Evolutionary conservation across 30 jellyfish, hydroid and myxozoan genomes (phyloP).

Genomic region (Pelagia noctiluca): DNA sequence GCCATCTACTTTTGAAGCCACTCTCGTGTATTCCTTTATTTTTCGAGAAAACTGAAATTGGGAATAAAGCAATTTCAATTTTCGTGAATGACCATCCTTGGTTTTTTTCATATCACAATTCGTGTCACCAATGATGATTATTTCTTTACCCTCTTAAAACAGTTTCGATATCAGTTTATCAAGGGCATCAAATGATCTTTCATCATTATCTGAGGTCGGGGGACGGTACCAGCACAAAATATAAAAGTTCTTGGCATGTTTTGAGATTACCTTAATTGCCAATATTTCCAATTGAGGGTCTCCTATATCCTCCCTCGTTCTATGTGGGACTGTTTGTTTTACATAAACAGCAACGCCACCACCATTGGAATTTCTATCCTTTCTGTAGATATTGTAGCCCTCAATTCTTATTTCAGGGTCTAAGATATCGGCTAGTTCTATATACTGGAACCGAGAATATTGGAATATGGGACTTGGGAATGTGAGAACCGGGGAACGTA

Average conservation of each 20-base stretch:
- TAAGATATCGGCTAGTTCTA: no score
- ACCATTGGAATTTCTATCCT: conserved; percentile 23
- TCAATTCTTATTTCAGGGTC: conserved; percentile 34
- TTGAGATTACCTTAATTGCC: conserved; percentile 13
- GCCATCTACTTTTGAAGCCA: neutral
- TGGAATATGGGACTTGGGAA: no score
- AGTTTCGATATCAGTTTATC: neutral
- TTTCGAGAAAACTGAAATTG: neutral
- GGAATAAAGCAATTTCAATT: neutral
- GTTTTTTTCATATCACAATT: conserved; percentile 13
- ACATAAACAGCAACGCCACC: conserved; percentile 34
- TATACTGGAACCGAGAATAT: no score
- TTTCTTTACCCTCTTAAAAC: neutral
- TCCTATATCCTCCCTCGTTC: conserved; percentile 17
- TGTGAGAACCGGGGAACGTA: no score
- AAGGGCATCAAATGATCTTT: neutral
- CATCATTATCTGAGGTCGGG: conserved; percentile 3
- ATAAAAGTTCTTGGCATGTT: conserved; percentile 35
- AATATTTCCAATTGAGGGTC: conserved; percentile 22
- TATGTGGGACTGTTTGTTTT: conserved; percentile 28
- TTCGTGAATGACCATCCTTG: conserved; percentile 43
- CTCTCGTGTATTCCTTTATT: neutral
- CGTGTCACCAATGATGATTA: neutral
- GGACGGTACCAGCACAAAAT: neutral
- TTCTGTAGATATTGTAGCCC: conserved; percentile 33